phyloP scores from a whole-genome alignment of 1,140 invertebrate genomes.

The Conus ventricosus region DNA sequence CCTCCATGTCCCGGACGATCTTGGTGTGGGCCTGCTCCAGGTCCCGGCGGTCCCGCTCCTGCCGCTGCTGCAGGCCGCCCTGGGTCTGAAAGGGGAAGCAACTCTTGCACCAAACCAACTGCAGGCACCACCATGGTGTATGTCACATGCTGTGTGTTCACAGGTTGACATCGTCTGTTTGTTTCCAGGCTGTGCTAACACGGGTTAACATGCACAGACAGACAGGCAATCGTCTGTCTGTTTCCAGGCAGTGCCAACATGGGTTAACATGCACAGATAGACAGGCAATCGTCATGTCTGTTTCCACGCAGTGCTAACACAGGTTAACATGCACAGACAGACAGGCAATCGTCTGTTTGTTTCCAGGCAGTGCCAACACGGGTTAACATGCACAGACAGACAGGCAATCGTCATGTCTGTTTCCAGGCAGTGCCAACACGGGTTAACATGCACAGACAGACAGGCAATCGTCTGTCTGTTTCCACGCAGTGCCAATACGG shows the following conservation, averaged over 20 bases:
- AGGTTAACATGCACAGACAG: too few species aligned
- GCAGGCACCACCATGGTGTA: too few species aligned
- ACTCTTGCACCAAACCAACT: slow-evolving; percentile 13
- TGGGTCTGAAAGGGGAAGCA: slow-evolving; percentile 58
- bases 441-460: too few species aligned
- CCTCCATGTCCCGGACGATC: slow-evolving; percentile 70
- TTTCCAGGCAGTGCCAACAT: background rate
- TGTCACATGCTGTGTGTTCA: too few species aligned
- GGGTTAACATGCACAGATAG: too few species aligned
- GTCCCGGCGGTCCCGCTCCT: slow-evolving; percentile 70
- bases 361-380: background rate
- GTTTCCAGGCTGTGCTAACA: background rate
- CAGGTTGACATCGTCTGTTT: background rate
- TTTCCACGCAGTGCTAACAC: background rate
- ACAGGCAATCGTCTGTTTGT: background rate
- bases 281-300: background rate
- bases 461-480: background rate
- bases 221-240: background rate
- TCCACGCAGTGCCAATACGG: background rate
- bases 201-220: background rate
- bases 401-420: background rate
- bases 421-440: background rate
- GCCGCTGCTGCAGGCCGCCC: slow-evolving; percentile 61
- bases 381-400: too few species aligned
- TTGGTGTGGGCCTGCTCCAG: slow-evolving; percentile 70